A percentile compares a stretch with the other conserved stretches of the same genome.
phyloP scores from a whole-genome alignment of 2,113 vertebrate genomes.

The Cryptotis parvus region DNA sequence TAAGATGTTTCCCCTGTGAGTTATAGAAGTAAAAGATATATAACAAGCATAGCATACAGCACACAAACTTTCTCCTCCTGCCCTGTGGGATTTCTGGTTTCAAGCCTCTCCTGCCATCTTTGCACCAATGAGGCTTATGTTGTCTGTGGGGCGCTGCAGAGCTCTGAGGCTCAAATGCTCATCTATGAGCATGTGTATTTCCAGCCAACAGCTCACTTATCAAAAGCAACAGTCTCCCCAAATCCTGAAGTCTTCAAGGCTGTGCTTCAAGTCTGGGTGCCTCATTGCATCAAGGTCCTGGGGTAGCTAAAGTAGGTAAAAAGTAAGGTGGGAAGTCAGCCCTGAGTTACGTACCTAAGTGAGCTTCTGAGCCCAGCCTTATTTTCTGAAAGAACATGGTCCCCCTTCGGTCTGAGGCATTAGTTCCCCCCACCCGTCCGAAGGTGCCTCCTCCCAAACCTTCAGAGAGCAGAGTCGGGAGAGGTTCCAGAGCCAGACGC shows the following conservation, averaged over 20 bases:
- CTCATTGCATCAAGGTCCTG: background rate
- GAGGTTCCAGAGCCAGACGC: conserved; percentile 74
- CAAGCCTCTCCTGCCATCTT: background rate
- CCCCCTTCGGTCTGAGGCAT: conserved; percentile 74
- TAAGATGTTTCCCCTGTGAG: background rate
- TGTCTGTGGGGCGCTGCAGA: background rate
- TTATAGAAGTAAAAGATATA: background rate
- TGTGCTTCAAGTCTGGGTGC: background rate
- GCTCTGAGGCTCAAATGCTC: background rate
- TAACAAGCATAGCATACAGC: background rate
- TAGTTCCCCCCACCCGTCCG: conserved; percentile 81
- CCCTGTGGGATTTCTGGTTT: background rate
- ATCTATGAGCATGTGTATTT: no score
- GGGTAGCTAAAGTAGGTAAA: conserved; percentile 9
- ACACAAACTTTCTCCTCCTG: background rate
- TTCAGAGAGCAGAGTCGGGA: conserved; percentile 74
- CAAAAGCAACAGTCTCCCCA: background rate
- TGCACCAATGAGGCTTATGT: background rate
- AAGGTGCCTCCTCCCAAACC: conserved; percentile 78
- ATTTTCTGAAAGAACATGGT: conserved; percentile 76
- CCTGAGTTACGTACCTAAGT: conserved; percentile 62
- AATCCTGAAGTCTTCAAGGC: background rate
- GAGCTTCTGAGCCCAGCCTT: conserved; percentile 57
- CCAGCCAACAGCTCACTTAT: background rate
- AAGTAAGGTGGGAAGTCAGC: conserved; percentile 67